phyloP scores from a whole-genome alignment of 1,140 invertebrate genomes.

The Drosophila mauritiana region DNA sequence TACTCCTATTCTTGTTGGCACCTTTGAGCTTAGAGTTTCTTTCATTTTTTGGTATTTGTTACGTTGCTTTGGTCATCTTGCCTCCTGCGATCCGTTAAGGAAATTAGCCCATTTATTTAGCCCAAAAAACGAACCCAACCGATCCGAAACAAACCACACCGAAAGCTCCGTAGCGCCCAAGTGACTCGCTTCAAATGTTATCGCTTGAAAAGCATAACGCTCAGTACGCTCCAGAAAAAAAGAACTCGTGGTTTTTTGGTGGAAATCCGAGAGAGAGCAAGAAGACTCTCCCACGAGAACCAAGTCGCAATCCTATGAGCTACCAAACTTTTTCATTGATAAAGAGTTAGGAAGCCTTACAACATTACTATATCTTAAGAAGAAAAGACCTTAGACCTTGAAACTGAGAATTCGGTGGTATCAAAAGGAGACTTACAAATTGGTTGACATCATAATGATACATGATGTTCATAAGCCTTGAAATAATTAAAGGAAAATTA shows the following conservation, averaged over 20 bases:
- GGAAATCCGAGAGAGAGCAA: neutral
- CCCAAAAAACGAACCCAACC: slow-evolving; percentile 19
- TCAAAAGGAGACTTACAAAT: neutral
- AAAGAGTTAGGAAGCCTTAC: neutral
- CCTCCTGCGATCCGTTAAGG: slow-evolving; percentile 17
- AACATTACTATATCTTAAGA: neutral
- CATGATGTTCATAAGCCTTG: neutral
- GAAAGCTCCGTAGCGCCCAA: slow-evolving; percentile 5
- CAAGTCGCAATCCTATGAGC: neutral
- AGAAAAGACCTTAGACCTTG: neutral
- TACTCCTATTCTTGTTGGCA: slow-evolving; percentile 57
- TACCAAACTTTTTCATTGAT: neutral
- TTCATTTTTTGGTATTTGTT: slow-evolving; percentile 74
- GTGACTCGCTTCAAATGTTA: slow-evolving; percentile 21
- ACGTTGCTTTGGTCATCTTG: slow-evolving; percentile 56
- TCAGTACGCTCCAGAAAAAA: neutral
- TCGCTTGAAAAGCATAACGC: neutral
- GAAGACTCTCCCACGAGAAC: neutral
- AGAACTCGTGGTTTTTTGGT: neutral
- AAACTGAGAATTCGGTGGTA: neutral
- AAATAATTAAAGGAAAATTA: no score
- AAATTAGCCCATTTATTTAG: neutral
- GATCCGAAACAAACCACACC: slow-evolving; percentile 14
- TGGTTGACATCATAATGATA: neutral
- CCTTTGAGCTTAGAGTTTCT: slow-evolving; percentile 68